A percentile compares a stretch with the other conserved stretches of the same genome.
phyloP scores from a whole-genome alignment of 1,140 invertebrate genomes.

The Bombus superbus region DNA sequence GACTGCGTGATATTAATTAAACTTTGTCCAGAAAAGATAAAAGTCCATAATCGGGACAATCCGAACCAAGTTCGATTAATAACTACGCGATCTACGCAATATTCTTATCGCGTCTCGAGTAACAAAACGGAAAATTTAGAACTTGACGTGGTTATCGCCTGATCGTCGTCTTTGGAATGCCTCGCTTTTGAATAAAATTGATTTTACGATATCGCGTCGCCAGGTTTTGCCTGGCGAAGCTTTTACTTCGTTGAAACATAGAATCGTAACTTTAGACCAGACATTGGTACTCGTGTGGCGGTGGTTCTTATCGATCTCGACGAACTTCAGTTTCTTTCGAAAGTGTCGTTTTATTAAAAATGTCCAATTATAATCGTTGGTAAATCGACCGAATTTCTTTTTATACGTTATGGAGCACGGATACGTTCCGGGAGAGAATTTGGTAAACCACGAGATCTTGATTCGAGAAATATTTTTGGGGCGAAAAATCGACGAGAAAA shows the following conservation, averaged over 20 bases:
- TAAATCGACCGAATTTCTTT: background rate
- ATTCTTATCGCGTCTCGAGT: background rate
- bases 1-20: background rate
- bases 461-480: background rate
- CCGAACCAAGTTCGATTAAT: background rate
- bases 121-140: background rate
- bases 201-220: background rate
- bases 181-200: background rate
- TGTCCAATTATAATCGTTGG: background rate
- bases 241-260: background rate
- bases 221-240: no score
- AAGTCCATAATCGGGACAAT: background rate
- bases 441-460: conserved; percentile 54
- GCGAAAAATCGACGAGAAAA: background rate
- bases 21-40: background rate
- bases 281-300: background rate
- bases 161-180: background rate
- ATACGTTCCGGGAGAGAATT: conserved; percentile 60
- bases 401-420: conserved; percentile 61
- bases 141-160: background rate
- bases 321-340: background rate
- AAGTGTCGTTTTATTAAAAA: conserved; percentile 9
- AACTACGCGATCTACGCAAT: background rate
- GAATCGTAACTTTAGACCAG: background rate
- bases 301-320: background rate